A percentile compares a stretch with the other conserved stretches of the same genome.
Evolutionary conservation across 2,888 invertebrate genomes (phyloP).

Genomic region (Clostera curtula): DNA sequence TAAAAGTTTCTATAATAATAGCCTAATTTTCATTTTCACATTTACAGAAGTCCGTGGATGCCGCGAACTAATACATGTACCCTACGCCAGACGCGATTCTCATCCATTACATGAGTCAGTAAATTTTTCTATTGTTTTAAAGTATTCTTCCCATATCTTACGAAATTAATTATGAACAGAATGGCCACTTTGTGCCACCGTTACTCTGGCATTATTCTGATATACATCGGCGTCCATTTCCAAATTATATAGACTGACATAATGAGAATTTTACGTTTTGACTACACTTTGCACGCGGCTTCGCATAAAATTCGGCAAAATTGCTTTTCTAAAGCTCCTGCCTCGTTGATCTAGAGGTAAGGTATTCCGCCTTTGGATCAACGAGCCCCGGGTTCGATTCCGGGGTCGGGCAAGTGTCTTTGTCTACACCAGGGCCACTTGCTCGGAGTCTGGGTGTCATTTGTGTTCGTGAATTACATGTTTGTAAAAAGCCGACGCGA

Average conservation of each 20-base stretch:
- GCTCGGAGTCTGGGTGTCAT: no score
- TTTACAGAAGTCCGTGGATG: neutral
- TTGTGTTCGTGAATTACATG: no score
- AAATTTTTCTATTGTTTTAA: slow-evolving; percentile 21
- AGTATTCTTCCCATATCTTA: slow-evolving; percentile 22
- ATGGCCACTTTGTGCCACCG: slow-evolving; percentile 15
- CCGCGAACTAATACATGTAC: slow-evolving; percentile 3
- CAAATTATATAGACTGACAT: slow-evolving; percentile 12
- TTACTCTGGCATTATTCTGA: slow-evolving; percentile 17
- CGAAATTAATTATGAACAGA: slow-evolving; percentile 24
- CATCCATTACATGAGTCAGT: slow-evolving; percentile 19
- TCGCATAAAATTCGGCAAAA: no score
- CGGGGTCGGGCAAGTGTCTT: no score
- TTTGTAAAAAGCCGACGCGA: no score
- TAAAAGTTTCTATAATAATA: no score
- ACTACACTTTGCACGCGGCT: no score
- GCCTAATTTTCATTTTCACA: neutral
- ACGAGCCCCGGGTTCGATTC: no score
- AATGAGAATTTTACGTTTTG: slow-evolving; percentile 4
- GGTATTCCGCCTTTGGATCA: no score
- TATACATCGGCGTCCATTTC: slow-evolving; percentile 13
- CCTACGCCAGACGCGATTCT: slow-evolving; percentile 4
- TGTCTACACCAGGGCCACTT: no score
- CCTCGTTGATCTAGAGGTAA: no score
- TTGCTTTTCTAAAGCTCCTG: no score